Evolutionary conservation across 2,113 vertebrate genomes (phyloP).

Genomic region (Sclerurus mexicanus): DNA sequence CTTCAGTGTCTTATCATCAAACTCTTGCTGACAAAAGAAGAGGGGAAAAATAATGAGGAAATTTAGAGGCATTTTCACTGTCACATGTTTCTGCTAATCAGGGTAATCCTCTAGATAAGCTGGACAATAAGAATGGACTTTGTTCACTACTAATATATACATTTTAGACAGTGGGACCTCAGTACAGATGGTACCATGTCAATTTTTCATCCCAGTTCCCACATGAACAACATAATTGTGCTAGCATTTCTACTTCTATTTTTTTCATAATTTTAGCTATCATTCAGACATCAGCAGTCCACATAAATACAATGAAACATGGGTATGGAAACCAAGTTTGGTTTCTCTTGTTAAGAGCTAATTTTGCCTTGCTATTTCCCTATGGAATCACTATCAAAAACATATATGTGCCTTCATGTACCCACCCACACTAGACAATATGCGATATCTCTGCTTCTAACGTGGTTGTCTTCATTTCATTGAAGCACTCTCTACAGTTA

Average conservation of each 20-base stretch:
- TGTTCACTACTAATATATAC: slow-evolving; percentile 17
- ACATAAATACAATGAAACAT: neutral
- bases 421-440: neutral
- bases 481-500: neutral
- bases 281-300: slow-evolving; percentile 21
- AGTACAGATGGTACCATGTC: neutral
- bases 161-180: slow-evolving; percentile 19
- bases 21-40: neutral
- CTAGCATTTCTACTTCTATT: neutral
- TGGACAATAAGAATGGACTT: slow-evolving; percentile 16
- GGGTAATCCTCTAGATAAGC: slow-evolving; percentile 40
- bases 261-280: slow-evolving; percentile 37
- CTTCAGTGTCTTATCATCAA: no score
- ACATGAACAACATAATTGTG: neutral
- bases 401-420: neutral
- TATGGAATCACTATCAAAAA: neutral
- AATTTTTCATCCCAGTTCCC: slow-evolving; percentile 33
- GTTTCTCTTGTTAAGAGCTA: neutral
- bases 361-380: slow-evolving; percentile 1
- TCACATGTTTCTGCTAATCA: slow-evolving; percentile 33
- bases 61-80: neutral
- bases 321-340: neutral
- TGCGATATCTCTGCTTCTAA: neutral
- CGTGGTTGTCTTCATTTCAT: neutral
- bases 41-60: neutral